A percentile compares a stretch with the other conserved stretches of the same genome.
Evolutionary conservation across 1,140 invertebrate genomes (phyloP).

Genomic region (Bombus sibiricus): DNA sequence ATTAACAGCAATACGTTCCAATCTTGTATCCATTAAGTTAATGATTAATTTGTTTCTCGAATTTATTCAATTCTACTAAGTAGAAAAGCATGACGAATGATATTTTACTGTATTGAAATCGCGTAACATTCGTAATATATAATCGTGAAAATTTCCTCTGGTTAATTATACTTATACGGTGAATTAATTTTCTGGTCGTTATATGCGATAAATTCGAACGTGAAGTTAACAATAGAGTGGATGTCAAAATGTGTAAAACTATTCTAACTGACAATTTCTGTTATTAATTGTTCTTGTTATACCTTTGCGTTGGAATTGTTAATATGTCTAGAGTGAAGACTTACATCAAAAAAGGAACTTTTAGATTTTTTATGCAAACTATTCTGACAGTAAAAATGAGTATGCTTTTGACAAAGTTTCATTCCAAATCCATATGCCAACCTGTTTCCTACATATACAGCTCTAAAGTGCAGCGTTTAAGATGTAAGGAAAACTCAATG

Average conservation of each 20-base stretch:
- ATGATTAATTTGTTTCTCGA: constrained; percentile 23
- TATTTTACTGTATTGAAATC: background rate
- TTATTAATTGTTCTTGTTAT: background rate
- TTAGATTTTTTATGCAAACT: background rate
- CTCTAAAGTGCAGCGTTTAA: background rate
- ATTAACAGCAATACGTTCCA: constrained; percentile 18
- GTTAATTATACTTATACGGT: constrained; percentile 10
- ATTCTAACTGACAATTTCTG: background rate
- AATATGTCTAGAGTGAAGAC: background rate
- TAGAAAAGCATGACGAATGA: background rate
- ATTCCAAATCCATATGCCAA: background rate
- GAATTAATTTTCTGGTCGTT: background rate
- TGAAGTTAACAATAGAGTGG: background rate
- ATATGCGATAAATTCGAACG: background rate
- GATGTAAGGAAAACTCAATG: background rate
- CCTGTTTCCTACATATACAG: too few relatives aligned
- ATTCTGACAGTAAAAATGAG: background rate
- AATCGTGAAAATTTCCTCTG: constrained; percentile 1
- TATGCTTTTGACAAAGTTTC: background rate
- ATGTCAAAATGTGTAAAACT: too few relatives aligned
- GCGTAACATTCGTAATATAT: background rate
- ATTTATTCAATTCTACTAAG: background rate
- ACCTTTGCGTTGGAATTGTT: background rate
- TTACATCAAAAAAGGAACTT: background rate
- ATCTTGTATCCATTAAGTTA: constrained; percentile 1